Evolutionary conservation across 2,113 vertebrate genomes (phyloP), one percentile per base, ranked within the genome.

Genomic region (Petrocephalus microphthalmus): DNA sequence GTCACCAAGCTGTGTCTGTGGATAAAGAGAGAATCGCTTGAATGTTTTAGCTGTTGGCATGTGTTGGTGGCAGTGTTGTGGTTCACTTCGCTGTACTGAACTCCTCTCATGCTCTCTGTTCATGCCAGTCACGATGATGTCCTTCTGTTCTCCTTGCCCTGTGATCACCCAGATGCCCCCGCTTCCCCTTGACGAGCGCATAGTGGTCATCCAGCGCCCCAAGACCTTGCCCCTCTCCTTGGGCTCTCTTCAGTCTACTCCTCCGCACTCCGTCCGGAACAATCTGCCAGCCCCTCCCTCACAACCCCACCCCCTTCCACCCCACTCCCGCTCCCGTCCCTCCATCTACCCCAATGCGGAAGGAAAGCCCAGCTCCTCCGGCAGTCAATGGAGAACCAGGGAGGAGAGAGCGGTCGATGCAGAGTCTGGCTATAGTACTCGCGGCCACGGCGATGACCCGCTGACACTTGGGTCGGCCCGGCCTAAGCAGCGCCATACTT

Each of bases 131-230:
- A 15, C 51, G 15, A 22, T 85, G 49, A 15, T 54, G 25, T 37
- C 29, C 22, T 54, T 84, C 53, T 52, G 83, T 37, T 74, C 57
- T 54, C 47, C 67, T 29, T 57, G 51, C 85, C 64, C 57, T 13
- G 20, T 29, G 10, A 60, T 54, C 42, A 37, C 92, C 94, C 96
- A 95, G 94, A 97, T 96, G 96, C 96, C 96, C 95, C 96, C 96
- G 81, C 96, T 96, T 89, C 96, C 95, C 90, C 96, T 97, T 91
- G 96, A 97, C 95, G 96, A 97, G 93, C 96, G 96, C 86, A 95
- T 97, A 92, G 94, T 95, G 91, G 94, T 96, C 89, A 94, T 96
- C 92, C 96, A 96, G 93, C 94, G 94, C 90, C 96, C 95, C 84
- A 96, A 96, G 92, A 94, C 93, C 51, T 85, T 96, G 92, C 88